Evolutionary conservation across 2,797 vertebrate genomes (phyloP), one percentile per base, ranked within the genome.

Genomic region (Crax fasciolata): DNA sequence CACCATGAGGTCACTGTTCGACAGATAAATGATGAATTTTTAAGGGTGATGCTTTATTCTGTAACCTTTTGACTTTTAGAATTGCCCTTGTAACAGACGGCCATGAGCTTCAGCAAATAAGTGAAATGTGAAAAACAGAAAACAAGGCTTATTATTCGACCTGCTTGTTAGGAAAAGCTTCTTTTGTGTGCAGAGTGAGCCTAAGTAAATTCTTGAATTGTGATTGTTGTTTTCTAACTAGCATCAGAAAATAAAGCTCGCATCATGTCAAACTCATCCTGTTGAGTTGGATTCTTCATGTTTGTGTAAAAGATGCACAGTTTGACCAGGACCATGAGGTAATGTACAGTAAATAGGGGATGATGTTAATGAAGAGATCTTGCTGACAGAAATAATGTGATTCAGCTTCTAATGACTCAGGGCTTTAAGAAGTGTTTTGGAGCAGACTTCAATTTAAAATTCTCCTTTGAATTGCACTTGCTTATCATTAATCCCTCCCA

Each of bases 1-100:
- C 97, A 97, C 94, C 90, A 93, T n/a, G 51, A 94, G 97, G 97
- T 97, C 97, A 97, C 54, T 55, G 92, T 96, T 96, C 76, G 77
- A 96, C 95, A 95, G 95, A 97, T 93, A 97, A 97, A 98, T 97
- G 96, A 97, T 97, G 84, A 94, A 92, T 93, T 96, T 95, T 96
- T 93, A 84, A 92, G 83, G 89, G 77, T 70, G 87, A 82, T 84
- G 65, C 93, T 97, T 97, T 90, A 95, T 93, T 87, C 92, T 90
- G 62, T 70, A 92, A 97, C 96, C 94, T 96, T 96, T 97, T 97
- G 97, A 97, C 96, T 96, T 94, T 94, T 93, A 94, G 88, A 95
- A 95, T 82, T 95, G 66, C 76, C 71, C 86, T 94, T 87, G 78
- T 75, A 70, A 90, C 81, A 93, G 77, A 44, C 61, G 85, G 41